Percentiles rank a stretch among this genome's conserved stretches.
Conservation (phyloP, 2,888 invertebrate species). For the Dicyrtoma fusca region DNA sequence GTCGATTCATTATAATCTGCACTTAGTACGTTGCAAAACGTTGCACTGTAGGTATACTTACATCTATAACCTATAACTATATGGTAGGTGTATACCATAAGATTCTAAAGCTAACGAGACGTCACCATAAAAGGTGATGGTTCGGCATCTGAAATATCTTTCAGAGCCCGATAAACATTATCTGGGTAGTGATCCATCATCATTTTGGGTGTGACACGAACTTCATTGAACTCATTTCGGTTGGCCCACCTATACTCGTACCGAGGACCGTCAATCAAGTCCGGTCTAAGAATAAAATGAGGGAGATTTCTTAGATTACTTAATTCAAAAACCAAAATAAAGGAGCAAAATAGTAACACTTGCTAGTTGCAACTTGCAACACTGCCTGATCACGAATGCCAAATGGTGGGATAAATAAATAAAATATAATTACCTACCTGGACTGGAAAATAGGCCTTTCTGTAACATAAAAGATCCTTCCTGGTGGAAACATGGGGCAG, state of each 20-base stretch:
- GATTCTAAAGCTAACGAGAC: too few species aligned
- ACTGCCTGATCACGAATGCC: too few species aligned
- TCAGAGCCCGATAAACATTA: constrained; percentile 71
- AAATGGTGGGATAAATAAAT: too few species aligned
- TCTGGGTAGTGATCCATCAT: constrained; percentile 83
- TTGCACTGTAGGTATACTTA: too few species aligned
- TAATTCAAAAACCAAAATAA: not conserved
- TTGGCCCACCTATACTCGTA: constrained; percentile 80
- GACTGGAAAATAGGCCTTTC: constrained; percentile 54
- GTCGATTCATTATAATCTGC: too few species aligned
- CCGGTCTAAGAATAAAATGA: constrained; percentile 43
- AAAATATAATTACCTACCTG: constrained; percentile 42
- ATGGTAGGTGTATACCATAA: too few species aligned
- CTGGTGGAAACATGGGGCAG: constrained; percentile 54
- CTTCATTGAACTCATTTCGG: constrained; percentile 77
- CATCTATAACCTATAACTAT: too few species aligned
- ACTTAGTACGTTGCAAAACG: too few species aligned
- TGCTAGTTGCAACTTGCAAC: not conserved
- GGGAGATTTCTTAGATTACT: not conserved
- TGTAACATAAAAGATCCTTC: constrained; percentile 52
- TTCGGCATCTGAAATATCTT: constrained; percentile 42
- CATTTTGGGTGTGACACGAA: constrained; percentile 84
- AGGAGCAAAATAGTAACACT: not conserved
- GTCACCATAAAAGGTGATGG: not conserved
- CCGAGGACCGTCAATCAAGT: constrained; percentile 49